These are phyloP conservation scores for Linepithema humile DNA, from an alignment of 1,140 invertebrate species.

Conservation along the genomic window DNA sequence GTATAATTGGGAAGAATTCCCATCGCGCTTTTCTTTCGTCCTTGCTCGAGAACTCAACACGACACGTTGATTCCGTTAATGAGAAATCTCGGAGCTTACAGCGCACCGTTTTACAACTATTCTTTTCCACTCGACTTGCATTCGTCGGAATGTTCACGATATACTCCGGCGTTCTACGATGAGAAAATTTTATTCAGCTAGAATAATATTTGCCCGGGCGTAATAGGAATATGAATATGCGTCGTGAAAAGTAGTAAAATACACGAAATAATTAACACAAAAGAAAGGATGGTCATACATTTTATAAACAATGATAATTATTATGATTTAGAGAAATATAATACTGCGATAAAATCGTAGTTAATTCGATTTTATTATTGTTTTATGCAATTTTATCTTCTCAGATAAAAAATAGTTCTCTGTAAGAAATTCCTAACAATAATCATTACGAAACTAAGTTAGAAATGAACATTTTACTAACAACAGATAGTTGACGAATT, in stretches of 20 bases:
- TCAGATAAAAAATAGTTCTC: neutral
- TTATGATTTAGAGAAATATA: neutral
- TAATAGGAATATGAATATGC: constrained; percentile 5
- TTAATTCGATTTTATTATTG: neutral
- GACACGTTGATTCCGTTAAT: constrained; percentile 63
- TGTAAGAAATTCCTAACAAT: neutral
- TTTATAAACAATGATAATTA: neutral
- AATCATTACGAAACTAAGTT: neutral
- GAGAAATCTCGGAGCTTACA: constrained; percentile 61
- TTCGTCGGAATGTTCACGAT: neutral
- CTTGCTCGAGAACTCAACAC: neutral
- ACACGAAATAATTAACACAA: neutral
- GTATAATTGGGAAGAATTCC: constrained; percentile 64
- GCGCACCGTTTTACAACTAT: neutral
- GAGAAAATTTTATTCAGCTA: neutral
- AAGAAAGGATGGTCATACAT: neutral
- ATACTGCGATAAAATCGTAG: neutral
- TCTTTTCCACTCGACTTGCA: constrained; percentile 7
- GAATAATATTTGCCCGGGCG: neutral
- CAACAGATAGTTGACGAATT: neutral
- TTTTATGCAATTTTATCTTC: neutral
- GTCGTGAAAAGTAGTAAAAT: neutral
- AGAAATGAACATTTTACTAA: neutral
- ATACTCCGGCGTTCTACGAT: neutral
- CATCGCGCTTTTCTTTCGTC: neutral